These are phyloP conservation scores for Ictalurus punctatus DNA, from an alignment of 2,113 vertebrate species.

Conservation along the genomic window DNA sequence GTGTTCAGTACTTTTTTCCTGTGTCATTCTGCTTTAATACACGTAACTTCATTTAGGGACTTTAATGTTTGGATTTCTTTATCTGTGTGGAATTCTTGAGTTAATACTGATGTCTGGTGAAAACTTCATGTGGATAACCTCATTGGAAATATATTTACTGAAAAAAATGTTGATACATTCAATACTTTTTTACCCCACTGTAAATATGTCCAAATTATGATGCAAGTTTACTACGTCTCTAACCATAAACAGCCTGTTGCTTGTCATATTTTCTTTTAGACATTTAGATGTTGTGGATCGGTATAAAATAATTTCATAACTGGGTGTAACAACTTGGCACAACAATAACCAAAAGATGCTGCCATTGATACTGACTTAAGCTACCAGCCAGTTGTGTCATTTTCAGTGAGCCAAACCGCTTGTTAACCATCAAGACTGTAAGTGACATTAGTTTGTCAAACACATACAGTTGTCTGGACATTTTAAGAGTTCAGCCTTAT, in stretches of 20 bases:
- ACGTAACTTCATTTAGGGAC: no score
- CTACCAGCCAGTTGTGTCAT: background rate
- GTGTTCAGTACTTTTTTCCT: no score
- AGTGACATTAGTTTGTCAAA: constrained; percentile 22
- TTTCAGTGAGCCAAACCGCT: background rate
- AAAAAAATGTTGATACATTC: no score
- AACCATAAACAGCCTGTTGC: background rate
- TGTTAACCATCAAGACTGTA: background rate
- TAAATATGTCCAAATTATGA: background rate
- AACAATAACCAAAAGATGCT: background rate
- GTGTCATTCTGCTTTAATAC: no score
- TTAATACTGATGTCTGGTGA: no score
- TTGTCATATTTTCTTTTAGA: background rate
- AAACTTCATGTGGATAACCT: no score
- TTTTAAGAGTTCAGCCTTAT: constrained; percentile 26
- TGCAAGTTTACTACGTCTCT: background rate
- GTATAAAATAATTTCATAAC: background rate
- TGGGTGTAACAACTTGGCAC: background rate
- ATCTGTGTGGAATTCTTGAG: no score
- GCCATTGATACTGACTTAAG: background rate
- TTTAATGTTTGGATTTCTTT: no score
- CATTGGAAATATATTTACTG: no score
- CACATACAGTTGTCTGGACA: background rate
- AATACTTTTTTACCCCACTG: no score
- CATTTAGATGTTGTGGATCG: background rate